Evolutionary conservation across 2,113 vertebrate species (phyloP).

Genomic region (Galbula dea): DNA sequence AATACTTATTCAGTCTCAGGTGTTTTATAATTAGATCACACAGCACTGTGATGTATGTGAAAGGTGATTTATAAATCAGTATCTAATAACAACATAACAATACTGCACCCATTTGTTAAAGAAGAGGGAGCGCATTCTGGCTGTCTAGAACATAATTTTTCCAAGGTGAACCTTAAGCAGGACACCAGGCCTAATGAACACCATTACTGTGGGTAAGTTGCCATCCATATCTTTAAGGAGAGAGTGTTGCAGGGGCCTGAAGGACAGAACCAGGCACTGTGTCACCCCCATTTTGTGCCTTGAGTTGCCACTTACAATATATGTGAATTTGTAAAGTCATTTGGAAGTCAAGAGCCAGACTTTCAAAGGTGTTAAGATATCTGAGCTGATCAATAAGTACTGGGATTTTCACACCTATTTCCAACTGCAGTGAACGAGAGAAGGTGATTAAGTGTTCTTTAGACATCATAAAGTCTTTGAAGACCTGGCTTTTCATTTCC

Average conservation of each 20-base stretch:
- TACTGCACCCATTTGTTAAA: constrained; percentile 17
- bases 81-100: constrained; percentile 8
- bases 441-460: neutral
- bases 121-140: neutral
- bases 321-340: neutral
- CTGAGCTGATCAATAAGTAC: neutral
- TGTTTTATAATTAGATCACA: constrained; percentile 29
- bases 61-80: constrained; percentile 35
- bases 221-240: neutral
- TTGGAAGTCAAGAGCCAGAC: neutral
- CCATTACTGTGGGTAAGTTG: neutral
- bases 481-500: neutral
- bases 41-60: constrained; percentile 7
- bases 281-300: neutral
- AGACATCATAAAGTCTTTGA: neutral
- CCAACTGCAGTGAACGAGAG: neutral
- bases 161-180: constrained; percentile 12
- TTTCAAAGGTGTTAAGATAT: neutral
- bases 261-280: neutral
- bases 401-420: neutral
- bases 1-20: neutral
- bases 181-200: neutral
- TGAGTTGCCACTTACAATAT: neutral
- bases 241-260: neutral
- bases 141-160: neutral